Conservation (phyloP, 2,888 invertebrate genomes). For the Lasioglossum lativentre region DNA sequence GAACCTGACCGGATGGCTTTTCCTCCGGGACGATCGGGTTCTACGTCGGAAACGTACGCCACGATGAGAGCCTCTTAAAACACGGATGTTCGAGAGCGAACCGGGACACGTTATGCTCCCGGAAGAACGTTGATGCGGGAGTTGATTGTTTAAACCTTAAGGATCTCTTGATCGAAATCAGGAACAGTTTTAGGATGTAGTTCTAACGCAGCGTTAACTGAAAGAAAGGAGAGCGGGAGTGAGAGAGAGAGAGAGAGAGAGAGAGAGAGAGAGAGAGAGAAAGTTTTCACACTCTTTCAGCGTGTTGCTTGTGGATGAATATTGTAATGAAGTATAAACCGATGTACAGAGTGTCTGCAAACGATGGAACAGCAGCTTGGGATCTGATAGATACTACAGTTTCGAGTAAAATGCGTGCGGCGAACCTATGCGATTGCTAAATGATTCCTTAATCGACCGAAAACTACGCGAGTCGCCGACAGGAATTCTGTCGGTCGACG, state of each 20-base stretch:
- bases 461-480: background rate
- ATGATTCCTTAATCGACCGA: background rate
- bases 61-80: conserved; percentile 4
- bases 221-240: background rate
- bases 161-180: background rate
- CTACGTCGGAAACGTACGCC: conserved; percentile 8
- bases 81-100: conserved; percentile 23
- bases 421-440: background rate
- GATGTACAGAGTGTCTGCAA: conserved; percentile 13
- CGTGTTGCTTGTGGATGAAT: background rate
- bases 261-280: background rate
- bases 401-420: background rate
- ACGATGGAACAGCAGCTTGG: conserved; percentile 3
- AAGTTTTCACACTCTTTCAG: background rate
- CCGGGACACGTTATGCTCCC: background rate
- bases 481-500: background rate
- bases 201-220: conserved; percentile 6
- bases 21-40: conserved; percentile 22
- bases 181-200: background rate
- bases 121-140: background rate
- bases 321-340: background rate
- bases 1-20: conserved; percentile 27
- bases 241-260: background rate
- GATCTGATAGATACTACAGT: background rate
- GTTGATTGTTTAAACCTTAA: background rate